Percentiles rank a stretch among this genome's conserved stretches.
These are phyloP conservation scores for silkworm (Bombyx mori) DNA, from an alignment of 1,140 invertebrate genomes.

Conservation along the genomic window DNA sequence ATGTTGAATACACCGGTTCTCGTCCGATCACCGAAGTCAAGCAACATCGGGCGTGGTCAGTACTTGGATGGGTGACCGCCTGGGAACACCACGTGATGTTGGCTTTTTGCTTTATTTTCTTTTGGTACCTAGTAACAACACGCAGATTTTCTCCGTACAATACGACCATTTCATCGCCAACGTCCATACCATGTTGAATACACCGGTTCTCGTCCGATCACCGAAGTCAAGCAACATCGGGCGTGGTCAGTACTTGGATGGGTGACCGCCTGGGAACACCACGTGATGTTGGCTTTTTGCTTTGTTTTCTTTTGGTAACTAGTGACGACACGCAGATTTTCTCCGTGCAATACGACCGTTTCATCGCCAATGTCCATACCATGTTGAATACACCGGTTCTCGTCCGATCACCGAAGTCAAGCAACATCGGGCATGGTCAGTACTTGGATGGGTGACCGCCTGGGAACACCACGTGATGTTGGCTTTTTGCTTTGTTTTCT, in stretches of 20 bases:
- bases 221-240: slow-evolving; percentile 23
- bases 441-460: slow-evolving; percentile 22
- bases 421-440: slow-evolving; percentile 22
- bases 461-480: slow-evolving; percentile 24
- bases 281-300: slow-evolving; percentile 18
- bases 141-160: too few species aligned
- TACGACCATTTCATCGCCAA: neutral
- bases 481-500: too few species aligned
- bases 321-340: too few species aligned
- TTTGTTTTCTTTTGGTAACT: too few species aligned
- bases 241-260: slow-evolving; percentile 21
- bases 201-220: slow-evolving; percentile 24
- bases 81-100: slow-evolving; percentile 21
- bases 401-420: slow-evolving; percentile 27
- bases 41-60: slow-evolving; percentile 24
- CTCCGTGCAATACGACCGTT: too few species aligned
- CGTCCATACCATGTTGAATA: slow-evolving; percentile 18
- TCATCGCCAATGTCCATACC: slow-evolving; percentile 28
- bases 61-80: slow-evolving; percentile 23
- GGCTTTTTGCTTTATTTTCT: slow-evolving; percentile 10
- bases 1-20: slow-evolving; percentile 40
- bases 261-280: slow-evolving; percentile 22
- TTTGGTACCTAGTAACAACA: too few species aligned
- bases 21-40: slow-evolving; percentile 45
- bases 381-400: slow-evolving; percentile 27